Conservation (phyloP, 2,113 vertebrate species). For the Stigmatopora nigra region DNA sequence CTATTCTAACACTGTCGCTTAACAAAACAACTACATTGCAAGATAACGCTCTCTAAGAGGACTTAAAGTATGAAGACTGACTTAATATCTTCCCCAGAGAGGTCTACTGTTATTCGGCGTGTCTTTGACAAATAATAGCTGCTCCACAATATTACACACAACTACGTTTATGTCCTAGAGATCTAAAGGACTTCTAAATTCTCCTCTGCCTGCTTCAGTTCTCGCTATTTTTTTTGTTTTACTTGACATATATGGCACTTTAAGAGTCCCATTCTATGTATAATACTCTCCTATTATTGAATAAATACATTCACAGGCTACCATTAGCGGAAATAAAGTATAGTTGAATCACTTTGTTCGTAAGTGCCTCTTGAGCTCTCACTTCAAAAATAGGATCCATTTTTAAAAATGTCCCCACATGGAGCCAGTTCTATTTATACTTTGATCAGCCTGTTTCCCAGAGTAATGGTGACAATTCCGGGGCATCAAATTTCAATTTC, state of each 20-base stretch:
- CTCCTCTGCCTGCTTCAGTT: neutral
- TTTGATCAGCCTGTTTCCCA: conserved; percentile 36
- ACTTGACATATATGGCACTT: neutral
- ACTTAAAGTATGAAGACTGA: too few species aligned
- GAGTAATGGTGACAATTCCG: neutral
- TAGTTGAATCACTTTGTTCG: conserved; percentile 2
- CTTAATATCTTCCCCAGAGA: too few species aligned
- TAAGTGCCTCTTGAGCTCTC: conserved; percentile 13
- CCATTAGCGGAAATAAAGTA: neutral
- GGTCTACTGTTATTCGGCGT: too few species aligned
- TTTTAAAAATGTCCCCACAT: conserved; percentile 35
- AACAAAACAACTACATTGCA: neutral
- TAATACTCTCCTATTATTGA: neutral
- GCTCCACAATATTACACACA: neutral
- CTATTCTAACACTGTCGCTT: neutral
- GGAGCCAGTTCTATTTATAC: conserved; percentile 46
- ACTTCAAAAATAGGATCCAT: conserved; percentile 39
- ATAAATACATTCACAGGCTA: neutral
- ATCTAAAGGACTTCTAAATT: neutral
- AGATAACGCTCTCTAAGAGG: neutral
- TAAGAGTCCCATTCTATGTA: neutral
- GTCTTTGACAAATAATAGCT: neutral
- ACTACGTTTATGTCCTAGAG: neutral
- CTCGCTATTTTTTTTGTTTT: neutral
- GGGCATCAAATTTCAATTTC: conserved; percentile 17